phyloP scores from a whole-genome alignment of 2,888 invertebrate species.

The Agonopterix heracliana region DNA sequence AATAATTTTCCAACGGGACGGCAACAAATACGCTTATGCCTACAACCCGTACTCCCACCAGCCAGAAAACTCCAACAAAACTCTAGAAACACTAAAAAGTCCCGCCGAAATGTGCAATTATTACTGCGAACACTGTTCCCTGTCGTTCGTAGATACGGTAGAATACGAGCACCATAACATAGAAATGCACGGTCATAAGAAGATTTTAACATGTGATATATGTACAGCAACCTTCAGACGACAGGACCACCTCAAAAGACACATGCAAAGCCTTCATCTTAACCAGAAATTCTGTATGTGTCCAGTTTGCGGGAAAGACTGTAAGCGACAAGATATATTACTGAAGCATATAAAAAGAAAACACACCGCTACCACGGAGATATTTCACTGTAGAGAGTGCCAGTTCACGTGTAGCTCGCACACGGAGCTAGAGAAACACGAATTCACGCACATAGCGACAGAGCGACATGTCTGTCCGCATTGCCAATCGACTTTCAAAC shows the following conservation, averaged over 20 bases:
- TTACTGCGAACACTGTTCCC: conserved; percentile 31
- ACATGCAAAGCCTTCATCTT: conserved; percentile 35
- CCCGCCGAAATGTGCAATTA: background rate
- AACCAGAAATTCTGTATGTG: conserved; percentile 26
- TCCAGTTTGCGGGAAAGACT: conserved; percentile 38
- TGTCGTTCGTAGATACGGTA: conserved; percentile 25
- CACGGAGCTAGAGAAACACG: conserved; percentile 31
- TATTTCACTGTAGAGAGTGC: conserved; percentile 37
- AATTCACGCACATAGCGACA: conserved; percentile 10
- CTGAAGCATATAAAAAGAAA: conserved; percentile 35
- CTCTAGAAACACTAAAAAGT: background rate
- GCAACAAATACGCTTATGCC: background rate
- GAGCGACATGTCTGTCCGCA: conserved; percentile 36
- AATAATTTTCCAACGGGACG: too few species aligned
- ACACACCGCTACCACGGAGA: conserved; percentile 22
- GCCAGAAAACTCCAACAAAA: background rate
- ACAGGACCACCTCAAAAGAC: conserved; percentile 44
- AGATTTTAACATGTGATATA: conserved; percentile 25
- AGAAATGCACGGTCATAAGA: conserved; percentile 30
- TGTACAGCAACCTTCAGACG: conserved; percentile 36
- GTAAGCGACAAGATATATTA: conserved; percentile 30
- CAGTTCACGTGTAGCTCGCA: conserved; percentile 23
- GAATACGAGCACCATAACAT: conserved; percentile 39
- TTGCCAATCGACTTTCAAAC: conserved; percentile 39
- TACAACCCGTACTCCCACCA: background rate